A percentile compares a stretch with the other conserved stretches of the same genome.
Conservation (phyloP, 2,888 invertebrate species). For the Ectemnius cavifrons region DNA sequence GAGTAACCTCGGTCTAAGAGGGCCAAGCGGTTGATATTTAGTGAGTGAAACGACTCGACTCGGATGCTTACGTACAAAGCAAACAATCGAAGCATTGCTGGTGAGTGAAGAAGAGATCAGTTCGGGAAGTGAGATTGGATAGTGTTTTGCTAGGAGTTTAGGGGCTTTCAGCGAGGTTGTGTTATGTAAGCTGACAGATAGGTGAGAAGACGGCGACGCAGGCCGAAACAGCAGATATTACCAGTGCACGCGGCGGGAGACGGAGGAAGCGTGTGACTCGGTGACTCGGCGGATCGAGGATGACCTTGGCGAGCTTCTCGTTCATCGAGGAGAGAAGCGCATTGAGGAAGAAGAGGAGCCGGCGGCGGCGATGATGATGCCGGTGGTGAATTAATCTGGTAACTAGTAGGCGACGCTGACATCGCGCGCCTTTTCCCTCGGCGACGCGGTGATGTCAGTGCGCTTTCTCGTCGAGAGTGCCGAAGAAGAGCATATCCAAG, state of each 20-base stretch:
- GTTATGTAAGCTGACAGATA: no score
- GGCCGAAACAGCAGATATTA: neutral
- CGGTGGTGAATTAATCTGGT: constrained; percentile 25
- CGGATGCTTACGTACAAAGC: no score
- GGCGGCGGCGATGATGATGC: constrained; percentile 32
- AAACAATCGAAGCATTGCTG: no score
- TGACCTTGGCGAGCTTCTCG: constrained; percentile 51
- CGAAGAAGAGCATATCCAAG: constrained; percentile 16
- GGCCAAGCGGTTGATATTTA: no score
- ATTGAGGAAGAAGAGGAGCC: constrained; percentile 20
- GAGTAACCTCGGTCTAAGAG: no score
- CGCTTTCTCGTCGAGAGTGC: neutral
- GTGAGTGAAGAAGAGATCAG: no score
- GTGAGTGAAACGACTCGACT: no score
- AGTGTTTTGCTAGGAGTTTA: no score
- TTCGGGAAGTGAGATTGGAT: no score
- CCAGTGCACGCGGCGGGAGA: neutral
- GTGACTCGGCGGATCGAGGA: constrained; percentile 28
- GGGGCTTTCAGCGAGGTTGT: no score
- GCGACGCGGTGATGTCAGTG: neutral
- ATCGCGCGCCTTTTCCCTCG: neutral
- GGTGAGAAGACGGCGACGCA: constrained; percentile 17
- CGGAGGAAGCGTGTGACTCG: no score
- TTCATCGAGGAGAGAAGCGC: constrained; percentile 15
- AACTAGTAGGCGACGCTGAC: constrained; percentile 8